phyloP scores from a whole-genome alignment of 2,888 invertebrate species.

The Trissolcus japonicus region DNA sequence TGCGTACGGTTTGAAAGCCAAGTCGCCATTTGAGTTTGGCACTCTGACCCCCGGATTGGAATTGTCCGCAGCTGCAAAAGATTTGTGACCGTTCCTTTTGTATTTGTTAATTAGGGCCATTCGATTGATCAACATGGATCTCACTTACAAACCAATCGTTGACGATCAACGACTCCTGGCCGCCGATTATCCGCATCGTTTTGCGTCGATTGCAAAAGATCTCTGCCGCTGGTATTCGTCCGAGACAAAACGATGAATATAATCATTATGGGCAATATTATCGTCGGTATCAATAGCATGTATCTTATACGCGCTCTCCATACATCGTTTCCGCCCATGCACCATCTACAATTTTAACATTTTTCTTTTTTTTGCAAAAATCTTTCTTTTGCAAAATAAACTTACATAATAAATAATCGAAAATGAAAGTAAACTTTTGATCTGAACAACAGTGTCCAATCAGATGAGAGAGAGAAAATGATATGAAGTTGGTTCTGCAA shows the following conservation, averaged over 20 bases:
- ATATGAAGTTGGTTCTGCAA: too few species aligned
- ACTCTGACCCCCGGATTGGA: conserved; percentile 4
- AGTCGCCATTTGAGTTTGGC: background rate
- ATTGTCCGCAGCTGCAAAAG: conserved; percentile 44
- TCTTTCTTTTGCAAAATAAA: too few species aligned
- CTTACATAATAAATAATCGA: too few species aligned
- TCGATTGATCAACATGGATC: too few species aligned
- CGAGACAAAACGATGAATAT: conserved; percentile 69
- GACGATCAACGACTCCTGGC: conserved; percentile 36
- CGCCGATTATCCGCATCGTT: conserved; percentile 31
- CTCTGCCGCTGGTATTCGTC: conserved; percentile 64
- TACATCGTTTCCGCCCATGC: conserved; percentile 75
- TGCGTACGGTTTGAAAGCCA: background rate
- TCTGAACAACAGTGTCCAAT: too few species aligned
- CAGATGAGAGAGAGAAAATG: too few species aligned
- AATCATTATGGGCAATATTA: conserved; percentile 72
- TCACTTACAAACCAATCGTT: conserved; percentile 48
- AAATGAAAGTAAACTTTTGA: too few species aligned
- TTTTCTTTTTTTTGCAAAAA: too few species aligned
- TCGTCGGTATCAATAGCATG: conserved; percentile 74
- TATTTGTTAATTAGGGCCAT: too few species aligned
- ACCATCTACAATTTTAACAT: conserved; percentile 71
- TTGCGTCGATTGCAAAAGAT: conserved; percentile 53
- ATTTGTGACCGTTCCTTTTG: too few species aligned
- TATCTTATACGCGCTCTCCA: conserved; percentile 75